These are phyloP conservation scores for Drosophila parabipectinata DNA, from an alignment of 1,140 invertebrate genomes.

Conservation along the genomic window DNA sequence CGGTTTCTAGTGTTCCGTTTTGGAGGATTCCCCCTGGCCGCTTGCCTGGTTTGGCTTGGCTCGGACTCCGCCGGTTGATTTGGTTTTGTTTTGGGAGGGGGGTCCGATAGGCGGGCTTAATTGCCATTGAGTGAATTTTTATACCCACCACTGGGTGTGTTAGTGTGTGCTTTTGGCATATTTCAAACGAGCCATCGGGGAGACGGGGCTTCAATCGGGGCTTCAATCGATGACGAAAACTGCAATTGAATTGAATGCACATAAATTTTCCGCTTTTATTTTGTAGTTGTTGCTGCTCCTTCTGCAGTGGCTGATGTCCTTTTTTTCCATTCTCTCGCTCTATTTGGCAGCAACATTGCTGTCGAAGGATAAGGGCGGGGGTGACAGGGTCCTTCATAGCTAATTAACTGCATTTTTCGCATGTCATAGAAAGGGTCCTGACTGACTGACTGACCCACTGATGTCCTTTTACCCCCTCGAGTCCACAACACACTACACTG, in stretches of 20 bases:
- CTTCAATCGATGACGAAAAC: conserved; percentile 51
- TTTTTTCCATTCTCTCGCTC: conserved; percentile 26
- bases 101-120: conserved; percentile 62
- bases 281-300: conserved; percentile 4
- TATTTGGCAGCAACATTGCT: conserved; percentile 32
- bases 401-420: conserved; percentile 75
- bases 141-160: conserved; percentile 53
- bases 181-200: conserved; percentile 50
- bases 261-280: conserved; percentile 55
- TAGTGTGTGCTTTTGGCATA: conserved; percentile 63
- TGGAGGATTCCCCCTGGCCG: neutral
- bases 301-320: neutral
- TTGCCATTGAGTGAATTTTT: conserved; percentile 75
- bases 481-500: conserved; percentile 25
- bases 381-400: conserved; percentile 62
- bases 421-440: conserved; percentile 51
- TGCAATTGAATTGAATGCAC: conserved; percentile 72
- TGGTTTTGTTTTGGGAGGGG: conserved; percentile 20
- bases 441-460: conserved; percentile 26
- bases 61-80: conserved; percentile 30
- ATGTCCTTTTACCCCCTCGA: conserved; percentile 33
- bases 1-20: conserved; percentile 22
- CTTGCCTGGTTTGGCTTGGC: conserved; percentile 11
- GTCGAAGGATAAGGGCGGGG: neutral
- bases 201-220: conserved; percentile 16